A percentile compares a stretch with the other conserved stretches of the same genome.
Evolutionary conservation across 1,140 invertebrate species (phyloP).

Genomic region (Polypedilum vanderplanki): DNA sequence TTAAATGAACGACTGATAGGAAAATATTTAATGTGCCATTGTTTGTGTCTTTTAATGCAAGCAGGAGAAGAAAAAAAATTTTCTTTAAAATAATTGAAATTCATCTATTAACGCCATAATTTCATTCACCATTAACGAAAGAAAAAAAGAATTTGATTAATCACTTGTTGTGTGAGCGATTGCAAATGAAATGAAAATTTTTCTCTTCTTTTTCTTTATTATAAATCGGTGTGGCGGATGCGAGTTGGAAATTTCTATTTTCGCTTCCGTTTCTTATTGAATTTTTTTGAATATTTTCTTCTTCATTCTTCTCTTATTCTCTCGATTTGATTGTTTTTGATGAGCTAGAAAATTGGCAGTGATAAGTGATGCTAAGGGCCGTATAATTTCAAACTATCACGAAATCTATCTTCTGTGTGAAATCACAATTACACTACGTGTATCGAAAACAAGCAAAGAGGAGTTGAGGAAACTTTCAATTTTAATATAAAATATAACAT

Average conservation of each 20-base stretch:
- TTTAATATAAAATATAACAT: no score
- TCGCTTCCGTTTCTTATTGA: constrained; percentile 1
- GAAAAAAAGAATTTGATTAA: constrained; percentile 19
- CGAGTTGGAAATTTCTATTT: not conserved
- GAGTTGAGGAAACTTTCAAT: no score
- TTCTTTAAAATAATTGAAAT: constrained; percentile 20
- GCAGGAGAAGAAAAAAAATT: not conserved
- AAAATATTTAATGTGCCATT: not conserved
- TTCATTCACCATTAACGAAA: constrained; percentile 12
- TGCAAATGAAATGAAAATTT: not conserved
- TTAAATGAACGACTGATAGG: not conserved
- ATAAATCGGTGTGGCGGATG: constrained; percentile 16
- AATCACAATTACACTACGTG: no score
- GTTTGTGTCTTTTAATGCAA: not conserved
- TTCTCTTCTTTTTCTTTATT: not conserved
- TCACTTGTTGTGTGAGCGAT: not conserved
- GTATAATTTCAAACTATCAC: not conserved
- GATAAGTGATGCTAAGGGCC: not conserved
- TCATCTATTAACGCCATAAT: constrained; percentile 18
- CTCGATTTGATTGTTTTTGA: constrained; percentile 15
- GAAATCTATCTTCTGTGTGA: not conserved
- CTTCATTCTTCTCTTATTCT: not conserved
- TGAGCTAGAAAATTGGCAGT: constrained; percentile 17
- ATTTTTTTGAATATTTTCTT: not conserved
- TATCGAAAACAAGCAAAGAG: no score